Conservation (phyloP, 92 coral and sea anemone genomes). For the Parazoanthus swiftii region DNA sequence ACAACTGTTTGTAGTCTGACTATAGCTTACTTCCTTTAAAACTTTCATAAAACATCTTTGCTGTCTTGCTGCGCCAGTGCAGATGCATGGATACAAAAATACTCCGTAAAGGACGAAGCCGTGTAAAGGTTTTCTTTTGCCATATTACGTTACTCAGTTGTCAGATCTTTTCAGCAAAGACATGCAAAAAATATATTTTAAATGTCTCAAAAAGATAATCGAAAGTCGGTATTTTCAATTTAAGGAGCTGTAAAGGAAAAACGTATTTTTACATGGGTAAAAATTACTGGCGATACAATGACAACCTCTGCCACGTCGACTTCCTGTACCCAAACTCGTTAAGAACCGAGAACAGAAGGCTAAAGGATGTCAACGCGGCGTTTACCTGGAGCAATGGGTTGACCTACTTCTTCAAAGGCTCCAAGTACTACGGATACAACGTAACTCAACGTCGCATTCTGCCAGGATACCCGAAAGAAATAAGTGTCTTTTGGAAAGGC, state of each 20-base stretch:
- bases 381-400: conserved; percentile 72
- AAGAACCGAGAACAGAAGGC: conserved; percentile 57
- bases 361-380: conserved; percentile 61
- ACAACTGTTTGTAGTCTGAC: too few relatives aligned
- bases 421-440: conserved; percentile 43
- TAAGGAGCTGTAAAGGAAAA: conserved; percentile 63
- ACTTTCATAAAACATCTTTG: too few relatives aligned
- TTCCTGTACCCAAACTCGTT: conserved; percentile 68
- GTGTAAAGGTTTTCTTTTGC: too few relatives aligned
- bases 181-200: not conserved
- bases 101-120: too few relatives aligned
- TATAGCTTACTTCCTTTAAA: too few relatives aligned
- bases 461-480: conserved; percentile 45
- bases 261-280: conserved; percentile 74
- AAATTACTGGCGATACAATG: conserved; percentile 82
- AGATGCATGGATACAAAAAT: too few relatives aligned
- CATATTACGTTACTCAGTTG: not conserved
- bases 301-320: conserved; percentile 57
- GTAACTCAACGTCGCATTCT: conserved; percentile 30
- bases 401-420: conserved; percentile 46
- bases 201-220: too few relatives aligned
- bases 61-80: too few relatives aligned
- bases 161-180: not conserved
- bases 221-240: not conserved
- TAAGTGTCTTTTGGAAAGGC: conserved; percentile 54